Percentiles rank a stretch among this genome's conserved stretches.
Conservation (phyloP, 2,113 vertebrate species). For the Manacus vitellinus region DNA sequence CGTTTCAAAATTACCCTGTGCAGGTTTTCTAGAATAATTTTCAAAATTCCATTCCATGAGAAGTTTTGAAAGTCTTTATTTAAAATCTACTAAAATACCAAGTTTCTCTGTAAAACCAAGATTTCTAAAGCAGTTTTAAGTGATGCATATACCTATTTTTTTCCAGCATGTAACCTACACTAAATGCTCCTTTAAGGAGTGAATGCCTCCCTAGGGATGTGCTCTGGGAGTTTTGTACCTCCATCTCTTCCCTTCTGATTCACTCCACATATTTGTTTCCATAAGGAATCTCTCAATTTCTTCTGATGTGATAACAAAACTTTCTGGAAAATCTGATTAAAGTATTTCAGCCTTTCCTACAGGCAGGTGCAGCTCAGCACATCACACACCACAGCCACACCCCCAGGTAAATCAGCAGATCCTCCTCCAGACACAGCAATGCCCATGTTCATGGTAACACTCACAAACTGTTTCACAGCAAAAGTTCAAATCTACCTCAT, state of each 20-base stretch:
- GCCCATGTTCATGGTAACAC: accelerated
- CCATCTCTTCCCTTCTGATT: not conserved
- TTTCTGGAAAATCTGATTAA: not conserved
- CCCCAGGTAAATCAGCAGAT: accelerated
- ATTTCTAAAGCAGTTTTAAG: not conserved
- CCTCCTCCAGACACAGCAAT: accelerated
- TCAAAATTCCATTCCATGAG: not conserved
- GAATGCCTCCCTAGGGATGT: not conserved
- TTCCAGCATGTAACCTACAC: not conserved
- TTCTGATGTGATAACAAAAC: not conserved
- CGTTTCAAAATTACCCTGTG: not conserved
- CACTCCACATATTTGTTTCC: not conserved
- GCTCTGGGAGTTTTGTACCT: not conserved
- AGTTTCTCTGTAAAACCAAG: not conserved
- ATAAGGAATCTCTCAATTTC: not conserved
- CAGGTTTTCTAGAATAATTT: not conserved
- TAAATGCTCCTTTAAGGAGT: not conserved
- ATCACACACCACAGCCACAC: not conserved
- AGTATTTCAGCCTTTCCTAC: not conserved
- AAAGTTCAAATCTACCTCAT: not conserved
- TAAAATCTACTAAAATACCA: not conserved
- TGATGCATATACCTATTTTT: accelerated
- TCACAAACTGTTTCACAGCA: not conserved
- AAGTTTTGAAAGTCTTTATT: not conserved
- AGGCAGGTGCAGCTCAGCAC: not conserved